Percentiles rank a stretch among this genome's conserved stretches.
phyloP scores from a whole-genome alignment of 2,797 vertebrate genomes.

The Takifugu rubripes region DNA sequence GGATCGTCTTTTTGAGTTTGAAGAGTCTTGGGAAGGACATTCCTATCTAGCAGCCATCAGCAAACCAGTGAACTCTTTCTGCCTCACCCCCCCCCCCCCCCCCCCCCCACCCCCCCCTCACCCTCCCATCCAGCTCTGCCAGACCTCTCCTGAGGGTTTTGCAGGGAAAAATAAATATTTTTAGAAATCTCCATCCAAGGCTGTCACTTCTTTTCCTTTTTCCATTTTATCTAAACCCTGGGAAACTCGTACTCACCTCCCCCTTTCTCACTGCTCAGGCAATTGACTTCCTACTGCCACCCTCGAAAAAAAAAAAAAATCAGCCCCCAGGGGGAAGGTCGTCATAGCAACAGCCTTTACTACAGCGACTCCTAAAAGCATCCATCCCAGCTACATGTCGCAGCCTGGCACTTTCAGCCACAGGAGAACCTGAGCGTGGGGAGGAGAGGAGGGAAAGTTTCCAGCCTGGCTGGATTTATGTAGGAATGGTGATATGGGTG shows the following conservation, averaged over 20 bases:
- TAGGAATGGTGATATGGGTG: slow-evolving; percentile 10
- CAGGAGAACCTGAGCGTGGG: slow-evolving; percentile 43
- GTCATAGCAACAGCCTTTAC: slow-evolving; percentile 77
- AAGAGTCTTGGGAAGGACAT: slow-evolving; percentile 32
- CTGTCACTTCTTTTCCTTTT: slow-evolving; percentile 64
- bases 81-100: slow-evolving; percentile 26
- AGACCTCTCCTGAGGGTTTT: slow-evolving; percentile 74
- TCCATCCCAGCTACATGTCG: slow-evolving; percentile 55
- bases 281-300: slow-evolving; percentile 70
- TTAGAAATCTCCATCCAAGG: slow-evolving; percentile 69
- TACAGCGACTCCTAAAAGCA: slow-evolving; percentile 69
- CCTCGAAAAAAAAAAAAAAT: slow-evolving; percentile 58
- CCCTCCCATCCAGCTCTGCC: slow-evolving; percentile 42
- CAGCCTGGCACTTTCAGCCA: slow-evolving; percentile 39
- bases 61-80: slow-evolving; percentile 31
- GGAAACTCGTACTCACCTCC: slow-evolving; percentile 73
- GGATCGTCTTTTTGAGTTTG: slow-evolving; percentile 1
- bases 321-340: slow-evolving; percentile 71
- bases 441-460: slow-evolving; percentile 47
- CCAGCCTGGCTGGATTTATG: slow-evolving; percentile 40
- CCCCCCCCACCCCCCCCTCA: neutral
- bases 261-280: slow-evolving; percentile 68
- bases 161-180: slow-evolving; percentile 76
- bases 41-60: slow-evolving; percentile 40
- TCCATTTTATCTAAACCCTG: slow-evolving; percentile 69